phyloP scores from a whole-genome alignment of 2,888 invertebrate species.

The Isoperla grammatica region DNA sequence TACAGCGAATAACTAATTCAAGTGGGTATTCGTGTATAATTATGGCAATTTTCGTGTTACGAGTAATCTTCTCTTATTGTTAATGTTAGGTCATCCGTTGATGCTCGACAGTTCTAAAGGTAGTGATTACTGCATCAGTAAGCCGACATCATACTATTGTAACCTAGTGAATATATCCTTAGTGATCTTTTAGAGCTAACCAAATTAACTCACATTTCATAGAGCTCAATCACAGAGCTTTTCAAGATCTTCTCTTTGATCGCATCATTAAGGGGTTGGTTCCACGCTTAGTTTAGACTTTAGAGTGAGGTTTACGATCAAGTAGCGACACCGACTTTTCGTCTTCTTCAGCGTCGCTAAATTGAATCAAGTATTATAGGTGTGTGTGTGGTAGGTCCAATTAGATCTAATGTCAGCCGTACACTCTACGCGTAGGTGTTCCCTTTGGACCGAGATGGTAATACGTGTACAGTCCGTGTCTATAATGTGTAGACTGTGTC shows the following conservation, averaged over 20 bases:
- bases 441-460: no score
- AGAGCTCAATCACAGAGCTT: slow-evolving; percentile 10
- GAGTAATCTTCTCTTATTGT: slow-evolving; percentile 25
- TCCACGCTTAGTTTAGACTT: background rate
- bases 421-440: no score
- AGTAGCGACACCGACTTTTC: no score
- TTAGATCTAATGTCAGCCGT: no score
- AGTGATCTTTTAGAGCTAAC: background rate
- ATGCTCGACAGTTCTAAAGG: slow-evolving; percentile 5
- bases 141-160: background rate
- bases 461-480: no score
- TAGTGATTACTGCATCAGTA: slow-evolving; percentile 6
- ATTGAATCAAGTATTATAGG: no score
- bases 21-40: slow-evolving; percentile 3
- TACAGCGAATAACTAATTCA: no score
- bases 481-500: no score
- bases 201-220: slow-evolving; percentile 15
- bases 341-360: no score
- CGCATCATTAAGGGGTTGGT: slow-evolving; percentile 9
- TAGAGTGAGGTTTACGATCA: no score
- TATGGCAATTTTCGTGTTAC: slow-evolving; percentile 27
- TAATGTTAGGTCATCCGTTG: slow-evolving; percentile 24
- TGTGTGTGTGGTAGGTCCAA: no score
- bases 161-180: no score
- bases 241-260: slow-evolving; percentile 3